These are phyloP conservation scores for Pao palembangensis DNA, from an alignment of 2,113 vertebrate genomes.

Conservation along the genomic window DNA sequence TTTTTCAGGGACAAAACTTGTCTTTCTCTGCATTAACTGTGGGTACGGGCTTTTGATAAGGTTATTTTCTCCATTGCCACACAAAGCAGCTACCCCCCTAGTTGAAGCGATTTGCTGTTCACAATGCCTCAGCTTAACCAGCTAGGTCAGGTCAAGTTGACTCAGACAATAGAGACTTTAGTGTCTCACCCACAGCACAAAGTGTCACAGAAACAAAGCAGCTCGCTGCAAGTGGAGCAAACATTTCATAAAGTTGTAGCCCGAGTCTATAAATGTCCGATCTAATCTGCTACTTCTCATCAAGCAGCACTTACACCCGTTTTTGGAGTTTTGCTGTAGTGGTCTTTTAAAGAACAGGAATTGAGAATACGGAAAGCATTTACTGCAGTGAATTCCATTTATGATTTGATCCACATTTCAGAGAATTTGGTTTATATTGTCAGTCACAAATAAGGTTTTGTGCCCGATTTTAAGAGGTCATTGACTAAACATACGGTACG, in stretches of 20 bases:
- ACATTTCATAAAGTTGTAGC: slow-evolving; percentile 69
- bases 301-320: slow-evolving; percentile 40
- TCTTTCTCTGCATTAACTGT: slow-evolving; percentile 72
- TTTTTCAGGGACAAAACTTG: slow-evolving; percentile 71
- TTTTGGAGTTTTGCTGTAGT: neutral
- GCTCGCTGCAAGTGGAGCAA: slow-evolving; percentile 65
- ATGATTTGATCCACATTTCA: no score
- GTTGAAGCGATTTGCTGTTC: slow-evolving; percentile 79
- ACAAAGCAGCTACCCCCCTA: slow-evolving; percentile 75
- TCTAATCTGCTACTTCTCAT: slow-evolving; percentile 54
- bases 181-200: slow-evolving; percentile 73
- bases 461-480: no score
- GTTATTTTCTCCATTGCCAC: slow-evolving; percentile 73
- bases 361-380: no score
- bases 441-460: no score
- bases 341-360: neutral
- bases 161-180: slow-evolving; percentile 79
- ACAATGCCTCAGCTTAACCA: slow-evolving; percentile 82
- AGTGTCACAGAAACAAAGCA: slow-evolving; percentile 70
- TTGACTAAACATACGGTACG: no score
- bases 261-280: slow-evolving; percentile 66
- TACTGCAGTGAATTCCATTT: no score
- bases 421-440: no score
- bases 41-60: slow-evolving; percentile 72
- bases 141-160: slow-evolving; percentile 83